Evolutionary conservation across 2,113 vertebrate species (phyloP).

Genomic region (Chaetura pelagica): DNA sequence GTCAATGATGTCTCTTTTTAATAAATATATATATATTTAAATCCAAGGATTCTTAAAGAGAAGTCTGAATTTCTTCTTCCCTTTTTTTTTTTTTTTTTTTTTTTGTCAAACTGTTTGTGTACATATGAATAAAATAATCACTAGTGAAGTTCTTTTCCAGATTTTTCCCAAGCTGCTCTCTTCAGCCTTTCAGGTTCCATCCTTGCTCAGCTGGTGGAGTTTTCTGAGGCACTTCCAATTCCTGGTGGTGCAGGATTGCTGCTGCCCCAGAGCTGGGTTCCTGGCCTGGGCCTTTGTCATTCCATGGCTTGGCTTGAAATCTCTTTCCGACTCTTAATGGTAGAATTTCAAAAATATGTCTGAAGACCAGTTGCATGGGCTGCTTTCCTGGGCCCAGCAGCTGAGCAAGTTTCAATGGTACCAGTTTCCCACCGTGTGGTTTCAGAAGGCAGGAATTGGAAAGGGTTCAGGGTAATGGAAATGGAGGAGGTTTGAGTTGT

Average conservation of each 20-base stretch:
- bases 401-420: background rate
- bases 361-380: background rate
- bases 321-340: background rate
- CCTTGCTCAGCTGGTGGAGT: background rate
- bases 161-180: background rate
- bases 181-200: background rate
- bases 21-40: slow-evolving; percentile 73
- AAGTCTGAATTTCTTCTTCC: slow-evolving; percentile 44
- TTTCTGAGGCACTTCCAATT: background rate
- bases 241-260: background rate
- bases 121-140: background rate
- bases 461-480: background rate
- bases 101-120: background rate
- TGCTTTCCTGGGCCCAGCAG: background rate
- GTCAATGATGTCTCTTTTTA: slow-evolving; percentile 64
- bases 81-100: background rate
- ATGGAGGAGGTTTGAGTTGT: background rate
- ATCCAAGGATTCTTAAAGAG: slow-evolving; percentile 54
- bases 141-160: background rate
- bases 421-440: background rate
- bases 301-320: background rate
- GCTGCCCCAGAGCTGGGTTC: background rate
- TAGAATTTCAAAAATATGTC: background rate
- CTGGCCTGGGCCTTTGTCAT: background rate
- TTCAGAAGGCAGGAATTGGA: background rate